Percentiles rank a stretch among this genome's conserved stretches.
Conservation (phyloP, 2,797 vertebrate genomes). For the Discoglossus pictus region DNA sequence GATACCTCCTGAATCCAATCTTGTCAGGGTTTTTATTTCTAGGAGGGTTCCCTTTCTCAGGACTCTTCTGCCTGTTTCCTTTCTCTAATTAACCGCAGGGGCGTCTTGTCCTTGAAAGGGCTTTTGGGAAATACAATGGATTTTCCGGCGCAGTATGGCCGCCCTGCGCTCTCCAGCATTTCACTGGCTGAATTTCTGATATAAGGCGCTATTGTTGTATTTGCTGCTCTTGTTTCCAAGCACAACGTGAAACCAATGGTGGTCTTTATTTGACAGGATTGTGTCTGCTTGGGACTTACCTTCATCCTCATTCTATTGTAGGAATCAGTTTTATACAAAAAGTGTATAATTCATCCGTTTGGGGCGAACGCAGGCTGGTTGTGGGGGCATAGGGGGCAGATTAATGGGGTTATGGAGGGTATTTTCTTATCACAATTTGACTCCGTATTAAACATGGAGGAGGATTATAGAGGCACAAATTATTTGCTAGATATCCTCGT, state of each 20-base stretch:
- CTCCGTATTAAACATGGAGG: too few relatives aligned
- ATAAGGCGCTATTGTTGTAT: constrained; percentile 25
- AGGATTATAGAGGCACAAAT: too few relatives aligned
- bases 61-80: constrained; percentile 29
- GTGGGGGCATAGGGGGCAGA: too few relatives aligned
- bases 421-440: too few relatives aligned
- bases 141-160: constrained; percentile 30
- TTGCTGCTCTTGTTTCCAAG: constrained; percentile 29
- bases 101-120: constrained; percentile 51
- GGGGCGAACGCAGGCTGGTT: too few relatives aligned
- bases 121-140: constrained; percentile 36
- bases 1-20: constrained; percentile 16
- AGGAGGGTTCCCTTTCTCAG: constrained; percentile 7
- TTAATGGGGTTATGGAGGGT: too few relatives aligned
- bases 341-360: too few relatives aligned
- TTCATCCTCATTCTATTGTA: too few relatives aligned
- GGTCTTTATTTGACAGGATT: too few relatives aligned
- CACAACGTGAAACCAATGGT: constrained; percentile 14
- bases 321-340: too few relatives aligned
- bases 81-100: constrained; percentile 28
- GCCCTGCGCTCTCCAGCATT: constrained; percentile 3
- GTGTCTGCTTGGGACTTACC: too few relatives aligned
- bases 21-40: constrained; percentile 37
- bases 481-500: too few relatives aligned
- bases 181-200: constrained; percentile 3